Evolutionary conservation across 2,113 vertebrate genomes (phyloP).

Genomic region (Caranx ignobilis): DNA sequence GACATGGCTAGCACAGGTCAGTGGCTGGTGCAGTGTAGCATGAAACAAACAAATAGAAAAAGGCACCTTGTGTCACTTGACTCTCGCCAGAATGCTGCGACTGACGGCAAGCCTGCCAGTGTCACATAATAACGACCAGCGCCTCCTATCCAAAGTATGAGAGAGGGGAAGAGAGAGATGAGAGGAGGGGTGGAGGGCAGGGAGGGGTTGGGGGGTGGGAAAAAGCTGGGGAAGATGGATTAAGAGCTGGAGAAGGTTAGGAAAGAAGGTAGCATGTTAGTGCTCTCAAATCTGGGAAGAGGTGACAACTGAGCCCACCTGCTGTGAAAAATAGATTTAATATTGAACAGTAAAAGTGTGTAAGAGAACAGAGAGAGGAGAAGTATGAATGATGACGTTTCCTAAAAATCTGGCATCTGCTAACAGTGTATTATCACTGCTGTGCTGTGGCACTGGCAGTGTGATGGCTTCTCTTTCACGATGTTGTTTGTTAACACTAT

Average conservation of each 20-base stretch:
- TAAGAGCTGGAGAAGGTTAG: slow-evolving; percentile 13
- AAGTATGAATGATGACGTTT: slow-evolving; percentile 4
- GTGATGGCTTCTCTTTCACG: background rate
- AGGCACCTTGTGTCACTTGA: slow-evolving; percentile 96
- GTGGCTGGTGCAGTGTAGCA: slow-evolving; percentile 94
- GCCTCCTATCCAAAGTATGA: slow-evolving; percentile 71
- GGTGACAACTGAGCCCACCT: background rate
- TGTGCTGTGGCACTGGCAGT: background rate
- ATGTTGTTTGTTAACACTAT: background rate
- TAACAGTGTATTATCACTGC: background rate
- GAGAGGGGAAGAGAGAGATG: slow-evolving; percentile 6
- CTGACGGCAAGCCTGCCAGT: slow-evolving; percentile 84
- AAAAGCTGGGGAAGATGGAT: slow-evolving; percentile 17
- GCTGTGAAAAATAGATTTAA: slow-evolving; percentile 21
- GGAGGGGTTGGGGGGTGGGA: background rate
- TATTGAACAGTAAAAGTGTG: background rate
- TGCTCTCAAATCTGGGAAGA: slow-evolving; percentile 13
- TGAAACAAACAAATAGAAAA: slow-evolving; percentile 99
- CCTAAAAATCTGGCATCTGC: background rate
- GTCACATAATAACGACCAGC: slow-evolving; percentile 88
- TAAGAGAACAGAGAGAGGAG: background rate
- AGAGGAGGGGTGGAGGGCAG: slow-evolving; percentile 7
- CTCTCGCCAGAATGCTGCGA: slow-evolving; percentile 88
- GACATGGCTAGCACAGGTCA: slow-evolving; percentile 96
- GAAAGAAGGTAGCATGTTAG: background rate